These are phyloP conservation scores for Caenorhabditis macrosperma DNA, from an alignment of 2,888 invertebrate species.

Conservation along the genomic window DNA sequence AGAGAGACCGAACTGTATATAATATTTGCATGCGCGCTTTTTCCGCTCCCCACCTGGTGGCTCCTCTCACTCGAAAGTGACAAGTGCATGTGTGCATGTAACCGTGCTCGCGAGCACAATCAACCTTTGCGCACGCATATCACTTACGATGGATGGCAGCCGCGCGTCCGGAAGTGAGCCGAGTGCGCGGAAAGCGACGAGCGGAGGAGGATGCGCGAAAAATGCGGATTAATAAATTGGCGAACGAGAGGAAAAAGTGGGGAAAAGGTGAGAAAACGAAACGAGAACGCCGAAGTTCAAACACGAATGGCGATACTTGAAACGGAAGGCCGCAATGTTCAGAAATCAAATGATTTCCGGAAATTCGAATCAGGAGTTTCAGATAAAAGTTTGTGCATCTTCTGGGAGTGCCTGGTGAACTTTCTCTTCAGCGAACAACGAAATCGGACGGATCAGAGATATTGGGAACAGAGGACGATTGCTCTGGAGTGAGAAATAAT, in stretches of 20 bases:
- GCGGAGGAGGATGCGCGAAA: conserved; percentile 12
- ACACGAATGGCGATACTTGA: background rate
- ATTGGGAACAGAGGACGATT: too few relatives aligned
- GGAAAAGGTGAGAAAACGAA: background rate
- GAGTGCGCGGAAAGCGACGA: background rate
- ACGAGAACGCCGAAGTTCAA: background rate
- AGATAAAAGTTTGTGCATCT: too few relatives aligned
- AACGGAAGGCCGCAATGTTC: too few relatives aligned
- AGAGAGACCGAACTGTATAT: conserved; percentile 23
- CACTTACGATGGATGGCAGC: conserved; percentile 18
- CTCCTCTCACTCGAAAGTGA: conserved; percentile 27
- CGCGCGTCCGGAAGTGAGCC: background rate
- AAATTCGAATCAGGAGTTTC: too few relatives aligned
- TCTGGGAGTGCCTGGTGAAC: too few relatives aligned
- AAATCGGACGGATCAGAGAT: too few relatives aligned
- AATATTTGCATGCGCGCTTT: conserved; percentile 17
- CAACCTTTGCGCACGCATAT: conserved; percentile 32
- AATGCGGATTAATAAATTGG: conserved; percentile 6
- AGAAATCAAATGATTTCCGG: too few relatives aligned
- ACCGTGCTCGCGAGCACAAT: conserved; percentile 27
- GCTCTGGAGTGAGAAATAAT: too few relatives aligned
- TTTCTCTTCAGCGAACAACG: too few relatives aligned
- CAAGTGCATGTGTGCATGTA: conserved; percentile 44
- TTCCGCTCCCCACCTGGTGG: background rate
- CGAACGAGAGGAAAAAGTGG: background rate